Percentiles rank a stretch among this genome's conserved stretches.
Conservation (phyloP, 2,113 vertebrate genomes). For the Thryonomys swinderianus region DNA sequence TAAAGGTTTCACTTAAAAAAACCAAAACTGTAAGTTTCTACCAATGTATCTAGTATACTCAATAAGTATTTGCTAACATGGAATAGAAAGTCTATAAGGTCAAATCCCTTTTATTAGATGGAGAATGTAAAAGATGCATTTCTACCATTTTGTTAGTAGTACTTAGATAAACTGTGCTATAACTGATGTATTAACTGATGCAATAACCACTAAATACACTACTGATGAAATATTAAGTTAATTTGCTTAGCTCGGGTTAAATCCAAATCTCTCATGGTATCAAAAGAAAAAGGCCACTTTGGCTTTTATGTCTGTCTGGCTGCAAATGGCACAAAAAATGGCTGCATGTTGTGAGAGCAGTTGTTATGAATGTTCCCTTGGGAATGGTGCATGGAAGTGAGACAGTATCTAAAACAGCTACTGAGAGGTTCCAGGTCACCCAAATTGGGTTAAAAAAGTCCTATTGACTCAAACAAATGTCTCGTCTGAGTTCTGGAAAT, state of each 20-base stretch:
- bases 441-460: constrained; percentile 62
- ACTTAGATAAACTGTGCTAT: constrained; percentile 14
- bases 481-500: constrained; percentile 71
- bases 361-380: background rate
- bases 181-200: constrained; percentile 29
- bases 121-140: background rate
- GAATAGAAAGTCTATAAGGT: background rate
- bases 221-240: constrained; percentile 11
- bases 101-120: constrained; percentile 37
- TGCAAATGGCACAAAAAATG: background rate
- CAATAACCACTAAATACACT: constrained; percentile 20
- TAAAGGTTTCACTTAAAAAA: too few species aligned
- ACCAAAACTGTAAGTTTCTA: background rate
- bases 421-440: constrained; percentile 56
- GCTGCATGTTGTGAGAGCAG: background rate
- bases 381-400: background rate
- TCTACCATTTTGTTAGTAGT: constrained; percentile 29
- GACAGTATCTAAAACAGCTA: constrained; percentile 50
- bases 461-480: constrained; percentile 38
- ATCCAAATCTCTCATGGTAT: background rate
- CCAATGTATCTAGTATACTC: constrained; percentile 32
- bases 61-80: constrained; percentile 44
- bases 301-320: constrained; percentile 37
- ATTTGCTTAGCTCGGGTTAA: constrained; percentile 45
- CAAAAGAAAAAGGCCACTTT: constrained; percentile 48